Conservation (phyloP, 1,140 invertebrate species). For the honey bee (Apis mellifera) region DNA sequence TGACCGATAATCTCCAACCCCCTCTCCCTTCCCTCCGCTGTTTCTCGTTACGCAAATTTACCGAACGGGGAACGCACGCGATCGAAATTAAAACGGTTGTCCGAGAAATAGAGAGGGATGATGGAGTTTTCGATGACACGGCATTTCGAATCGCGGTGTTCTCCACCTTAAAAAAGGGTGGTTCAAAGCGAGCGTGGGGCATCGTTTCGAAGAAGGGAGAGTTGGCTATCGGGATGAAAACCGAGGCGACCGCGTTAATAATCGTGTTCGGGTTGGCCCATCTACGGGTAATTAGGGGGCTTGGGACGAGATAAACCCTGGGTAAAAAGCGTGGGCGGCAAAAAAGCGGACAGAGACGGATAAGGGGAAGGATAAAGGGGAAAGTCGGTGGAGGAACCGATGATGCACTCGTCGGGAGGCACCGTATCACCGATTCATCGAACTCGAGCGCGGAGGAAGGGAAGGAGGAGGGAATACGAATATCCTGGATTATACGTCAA, state of each 20-base stretch:
- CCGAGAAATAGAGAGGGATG: slow-evolving; percentile 22
- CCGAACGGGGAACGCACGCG: no score
- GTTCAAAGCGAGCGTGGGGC: slow-evolving; percentile 17
- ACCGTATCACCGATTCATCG: slow-evolving; percentile 14
- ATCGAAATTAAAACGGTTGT: slow-evolving; percentile 66
- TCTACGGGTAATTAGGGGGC: slow-evolving; percentile 19
- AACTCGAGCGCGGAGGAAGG: background rate
- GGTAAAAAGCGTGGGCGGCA: slow-evolving; percentile 3
- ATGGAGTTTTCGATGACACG: background rate
- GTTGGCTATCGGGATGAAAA: background rate
- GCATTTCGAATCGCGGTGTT: background rate
- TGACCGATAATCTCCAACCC: no score
- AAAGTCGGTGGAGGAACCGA: slow-evolving; percentile 12
- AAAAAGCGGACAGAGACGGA: slow-evolving; percentile 33
- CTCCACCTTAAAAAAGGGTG: no score
- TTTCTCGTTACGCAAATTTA: no score
- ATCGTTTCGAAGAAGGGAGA: background rate
- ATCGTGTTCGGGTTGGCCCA: background rate
- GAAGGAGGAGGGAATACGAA: background rate
- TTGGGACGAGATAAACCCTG: background rate
- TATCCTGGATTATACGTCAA: slow-evolving; percentile 1
- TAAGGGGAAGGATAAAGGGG: slow-evolving; percentile 24
- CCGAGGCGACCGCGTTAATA: slow-evolving; percentile 26
- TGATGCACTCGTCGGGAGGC: slow-evolving; percentile 3
- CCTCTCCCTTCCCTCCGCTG: no score